These are phyloP conservation scores for Lagenorhynchus albirostris DNA, from an alignment of 2,113 vertebrate genomes.

Conservation along the genomic window DNA sequence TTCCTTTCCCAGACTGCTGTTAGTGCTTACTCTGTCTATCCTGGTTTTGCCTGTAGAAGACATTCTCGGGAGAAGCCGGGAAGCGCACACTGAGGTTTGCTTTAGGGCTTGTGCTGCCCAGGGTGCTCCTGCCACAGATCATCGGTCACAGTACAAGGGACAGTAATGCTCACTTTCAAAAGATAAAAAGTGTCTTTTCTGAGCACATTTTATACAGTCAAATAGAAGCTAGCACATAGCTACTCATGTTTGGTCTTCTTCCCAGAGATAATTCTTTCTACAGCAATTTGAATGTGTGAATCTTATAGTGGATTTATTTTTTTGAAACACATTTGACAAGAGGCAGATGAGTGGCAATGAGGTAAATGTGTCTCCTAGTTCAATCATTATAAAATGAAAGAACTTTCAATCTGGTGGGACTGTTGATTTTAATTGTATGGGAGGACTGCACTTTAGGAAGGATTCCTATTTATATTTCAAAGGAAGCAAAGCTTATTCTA, in stretches of 20 bases:
- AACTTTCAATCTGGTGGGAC: neutral
- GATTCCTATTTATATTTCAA: neutral
- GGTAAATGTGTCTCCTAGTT: neutral
- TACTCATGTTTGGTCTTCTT: neutral
- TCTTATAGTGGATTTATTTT: neutral
- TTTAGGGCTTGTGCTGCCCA: neutral
- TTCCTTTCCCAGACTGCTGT: neutral
- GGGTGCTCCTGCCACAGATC: neutral
- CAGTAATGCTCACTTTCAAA: neutral
- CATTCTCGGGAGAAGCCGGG: neutral
- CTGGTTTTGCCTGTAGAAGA: neutral
- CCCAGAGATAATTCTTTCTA: neutral
- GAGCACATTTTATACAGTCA: neutral
- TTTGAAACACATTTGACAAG: neutral
- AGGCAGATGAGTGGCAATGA: neutral
- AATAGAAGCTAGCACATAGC: too few species aligned
- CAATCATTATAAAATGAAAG: neutral
- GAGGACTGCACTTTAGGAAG: neutral
- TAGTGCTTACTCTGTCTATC: neutral
- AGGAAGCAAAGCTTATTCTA: neutral
- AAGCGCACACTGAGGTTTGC: neutral
- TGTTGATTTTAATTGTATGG: neutral
- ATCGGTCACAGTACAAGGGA: neutral
- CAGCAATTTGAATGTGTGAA: neutral
- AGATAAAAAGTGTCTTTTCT: neutral